A percentile compares a stretch with the other conserved stretches of the same genome.
Evolutionary conservation across 2,113 vertebrate species (phyloP).

Genomic region (Percopsis transmontana): DNA sequence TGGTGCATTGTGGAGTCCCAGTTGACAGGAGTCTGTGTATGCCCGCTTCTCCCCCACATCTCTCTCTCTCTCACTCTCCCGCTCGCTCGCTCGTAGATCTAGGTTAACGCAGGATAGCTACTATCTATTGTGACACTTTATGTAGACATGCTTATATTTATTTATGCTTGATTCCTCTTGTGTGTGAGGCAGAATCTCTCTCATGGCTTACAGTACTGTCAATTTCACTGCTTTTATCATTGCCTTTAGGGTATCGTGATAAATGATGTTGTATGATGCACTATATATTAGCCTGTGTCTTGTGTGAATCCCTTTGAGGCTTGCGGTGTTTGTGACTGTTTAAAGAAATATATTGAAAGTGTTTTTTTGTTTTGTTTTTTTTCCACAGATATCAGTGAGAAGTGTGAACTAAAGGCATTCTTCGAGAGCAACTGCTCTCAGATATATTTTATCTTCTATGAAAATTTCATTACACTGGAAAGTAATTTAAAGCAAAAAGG

Average conservation of each 20-base stretch:
- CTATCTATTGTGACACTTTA: too few species aligned
- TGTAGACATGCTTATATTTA: too few species aligned
- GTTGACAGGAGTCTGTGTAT: too few species aligned
- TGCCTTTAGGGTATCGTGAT: too few species aligned
- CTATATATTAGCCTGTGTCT: too few species aligned
- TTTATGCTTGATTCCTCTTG: not conserved
- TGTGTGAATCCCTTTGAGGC: not conserved
- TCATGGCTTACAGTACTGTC: not conserved
- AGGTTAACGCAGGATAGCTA: too few species aligned
- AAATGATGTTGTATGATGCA: too few species aligned
- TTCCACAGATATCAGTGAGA: conserved; percentile 89
- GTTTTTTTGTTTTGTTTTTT: conserved; percentile 46
- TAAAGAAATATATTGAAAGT: conserved; percentile 4
- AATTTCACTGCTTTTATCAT: too few species aligned
- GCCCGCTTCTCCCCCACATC: not conserved
- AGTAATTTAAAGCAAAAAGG: conserved; percentile 98
- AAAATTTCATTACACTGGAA: conserved; percentile 99
- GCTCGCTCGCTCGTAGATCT: too few species aligned
- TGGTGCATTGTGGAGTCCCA: too few species aligned
- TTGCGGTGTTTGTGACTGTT: conserved; percentile 1
- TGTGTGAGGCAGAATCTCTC: not conserved
- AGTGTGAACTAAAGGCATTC: conserved; percentile 93
- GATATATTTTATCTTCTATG: conserved; percentile 99
- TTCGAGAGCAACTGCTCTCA: conserved; percentile 98
- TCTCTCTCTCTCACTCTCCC: too few species aligned